Evolutionary conservation across 2,888 invertebrate genomes (phyloP), one percentile per base, ranked within the genome.

Genomic region (Fragum sueziense): DNA sequence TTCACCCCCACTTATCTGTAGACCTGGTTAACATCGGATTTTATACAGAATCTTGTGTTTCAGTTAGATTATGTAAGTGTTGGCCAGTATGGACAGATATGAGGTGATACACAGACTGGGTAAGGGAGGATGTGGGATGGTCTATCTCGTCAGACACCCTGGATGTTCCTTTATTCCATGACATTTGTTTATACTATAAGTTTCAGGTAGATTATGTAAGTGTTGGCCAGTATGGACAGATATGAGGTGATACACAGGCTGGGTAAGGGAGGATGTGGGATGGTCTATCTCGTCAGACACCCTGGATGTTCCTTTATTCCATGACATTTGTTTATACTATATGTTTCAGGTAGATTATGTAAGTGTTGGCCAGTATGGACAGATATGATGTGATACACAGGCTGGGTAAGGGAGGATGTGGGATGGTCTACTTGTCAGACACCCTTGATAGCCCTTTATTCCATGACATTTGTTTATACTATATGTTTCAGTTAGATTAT

Each of bases 211-310:
- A n/a, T n/a, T 9, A 47, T 47, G 47, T 47, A 47, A 47, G 14
- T 14, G 2, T 47, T 3, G 4, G 7, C 31, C 7, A 65, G 4
- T 25, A 90, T 90, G 90, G 90, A 91, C 57, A 86, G 85, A 27
- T 91, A 90, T 86, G 88, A 90, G 70, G 87, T 79, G 11, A 72
- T 91, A 6, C 85, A 89, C 65, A 85, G 85, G 57, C 82, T 92
- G 20, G 92, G 91, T 0, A 84, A 86, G 52, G 92, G 92, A 57
- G 90, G 89, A 1, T 91, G 91, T 89, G 92, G 91, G 6, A 86
- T 89, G 57, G 92, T 92, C 1, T 91, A 87, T 78, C 87, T 91
- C 17, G 91, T 90, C 20, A 82, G 89, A 65, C 86, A 88, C 51
- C 79, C 74, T 52, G 82, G 85, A 25, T 87, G 85, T 20, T 90